Evolutionary conservation across 2,888 invertebrate genomes (phyloP).

Genomic region (Ectemnius lituratus): DNA sequence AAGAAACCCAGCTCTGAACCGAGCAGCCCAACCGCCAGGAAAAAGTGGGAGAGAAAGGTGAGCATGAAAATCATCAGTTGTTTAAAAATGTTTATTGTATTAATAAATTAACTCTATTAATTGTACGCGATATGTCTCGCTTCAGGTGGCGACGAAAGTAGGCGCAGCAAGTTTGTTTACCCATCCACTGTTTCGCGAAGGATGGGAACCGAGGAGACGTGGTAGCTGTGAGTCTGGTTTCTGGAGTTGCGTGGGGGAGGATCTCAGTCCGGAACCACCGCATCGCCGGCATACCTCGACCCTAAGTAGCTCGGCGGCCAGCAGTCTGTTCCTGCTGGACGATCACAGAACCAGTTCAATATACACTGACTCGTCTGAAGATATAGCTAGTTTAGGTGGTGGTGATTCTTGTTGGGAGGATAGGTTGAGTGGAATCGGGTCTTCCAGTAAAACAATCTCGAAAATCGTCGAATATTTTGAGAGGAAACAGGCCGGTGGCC

Average conservation of each 20-base stretch:
- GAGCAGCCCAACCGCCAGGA: slow-evolving; percentile 75
- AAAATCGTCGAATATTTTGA: slow-evolving; percentile 94
- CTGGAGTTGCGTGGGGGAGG: slow-evolving; percentile 92
- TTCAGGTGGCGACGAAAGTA: slow-evolving; percentile 76
- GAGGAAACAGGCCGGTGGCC: slow-evolving; percentile 80
- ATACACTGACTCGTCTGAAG: slow-evolving; percentile 92
- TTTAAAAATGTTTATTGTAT: no score
- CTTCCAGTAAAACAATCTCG: slow-evolving; percentile 81
- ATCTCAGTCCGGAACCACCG: slow-evolving; percentile 80
- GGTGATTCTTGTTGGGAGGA: slow-evolving; percentile 88
- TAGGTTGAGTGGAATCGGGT: slow-evolving; percentile 80
- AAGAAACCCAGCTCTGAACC: slow-evolving; percentile 76
- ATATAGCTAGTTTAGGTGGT: slow-evolving; percentile 89
- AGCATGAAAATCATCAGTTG: background rate
- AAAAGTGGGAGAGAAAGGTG: slow-evolving; percentile 76
- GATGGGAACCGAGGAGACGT: slow-evolving; percentile 82
- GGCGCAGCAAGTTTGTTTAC: slow-evolving; percentile 81
- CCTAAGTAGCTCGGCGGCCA: slow-evolving; percentile 79
- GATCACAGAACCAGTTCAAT: slow-evolving; percentile 87
- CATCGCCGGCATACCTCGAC: slow-evolving; percentile 76
- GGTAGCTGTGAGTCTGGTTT: slow-evolving; percentile 95
- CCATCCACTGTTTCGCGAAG: slow-evolving; percentile 80
- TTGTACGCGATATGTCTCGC: background rate
- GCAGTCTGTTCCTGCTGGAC: slow-evolving; percentile 81
- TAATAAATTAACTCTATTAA: no score